phyloP scores from a whole-genome alignment of 2,797 vertebrate species.

The Urophycis tenuis region DNA sequence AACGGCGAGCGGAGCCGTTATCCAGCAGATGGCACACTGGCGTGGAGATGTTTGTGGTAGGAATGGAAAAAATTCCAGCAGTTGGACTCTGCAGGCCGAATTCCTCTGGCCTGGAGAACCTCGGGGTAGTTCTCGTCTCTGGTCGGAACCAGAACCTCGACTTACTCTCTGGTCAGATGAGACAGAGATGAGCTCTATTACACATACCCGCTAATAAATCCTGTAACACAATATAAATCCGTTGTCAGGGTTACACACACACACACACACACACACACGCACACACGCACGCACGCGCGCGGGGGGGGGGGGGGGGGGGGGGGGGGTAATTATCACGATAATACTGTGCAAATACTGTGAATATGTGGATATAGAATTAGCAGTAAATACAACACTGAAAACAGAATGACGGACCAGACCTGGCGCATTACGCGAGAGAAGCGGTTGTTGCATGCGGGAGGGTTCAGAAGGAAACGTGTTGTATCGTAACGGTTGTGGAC shows the following conservation, averaged over 20 bases:
- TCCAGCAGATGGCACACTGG: constrained; percentile 68
- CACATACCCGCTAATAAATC: too few relatives aligned
- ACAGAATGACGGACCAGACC: not conserved
- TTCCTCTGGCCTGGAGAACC: constrained; percentile 56
- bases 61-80: constrained; percentile 63
- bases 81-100: constrained; percentile 51
- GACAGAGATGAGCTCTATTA: not conserved
- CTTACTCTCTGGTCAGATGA: not conserved
- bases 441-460: not conserved
- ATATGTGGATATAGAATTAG: not conserved
- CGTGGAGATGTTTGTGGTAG: constrained; percentile 37
- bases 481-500: not conserved
- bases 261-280: too few relatives aligned
- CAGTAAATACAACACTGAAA: not conserved
- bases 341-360: not conserved
- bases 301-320: too few relatives aligned
- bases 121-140: constrained; percentile 56
- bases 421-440: too few relatives aligned
- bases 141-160: constrained; percentile 19
- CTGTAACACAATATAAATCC: too few relatives aligned
- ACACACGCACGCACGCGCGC: not conserved
- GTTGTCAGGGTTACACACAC: not conserved
- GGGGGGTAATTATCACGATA: not conserved
- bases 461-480: not conserved
- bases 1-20: constrained; percentile 39